phyloP scores from a whole-genome alignment of 2,113 vertebrate genomes.

The Mixornis gularis region DNA sequence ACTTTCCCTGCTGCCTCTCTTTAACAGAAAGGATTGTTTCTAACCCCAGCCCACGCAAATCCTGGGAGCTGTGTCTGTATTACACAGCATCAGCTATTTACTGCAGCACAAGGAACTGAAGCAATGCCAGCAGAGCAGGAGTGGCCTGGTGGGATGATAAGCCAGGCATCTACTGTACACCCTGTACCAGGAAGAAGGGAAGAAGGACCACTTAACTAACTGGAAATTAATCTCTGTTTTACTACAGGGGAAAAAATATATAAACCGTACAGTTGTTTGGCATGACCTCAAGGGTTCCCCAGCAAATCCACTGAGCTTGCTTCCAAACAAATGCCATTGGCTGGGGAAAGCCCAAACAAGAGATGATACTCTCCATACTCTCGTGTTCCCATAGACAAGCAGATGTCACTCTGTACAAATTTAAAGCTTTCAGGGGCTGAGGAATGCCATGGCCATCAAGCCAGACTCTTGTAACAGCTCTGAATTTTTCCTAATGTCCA shows the following conservation, averaged over 20 bases:
- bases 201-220: neutral
- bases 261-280: neutral
- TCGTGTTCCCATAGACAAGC: rapidly evolving
- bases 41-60: neutral
- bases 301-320: neutral
- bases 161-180: neutral
- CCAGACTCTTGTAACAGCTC: neutral
- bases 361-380: no score
- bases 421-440: neutral
- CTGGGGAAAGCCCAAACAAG: neutral
- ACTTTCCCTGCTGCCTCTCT: neutral
- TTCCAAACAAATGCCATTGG: neutral
- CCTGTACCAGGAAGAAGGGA: neutral
- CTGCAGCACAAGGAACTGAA: neutral
- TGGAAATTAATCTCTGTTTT: neutral
- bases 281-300: neutral
- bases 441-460: neutral
- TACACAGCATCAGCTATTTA: neutral
- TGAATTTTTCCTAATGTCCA: no score
- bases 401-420: neutral
- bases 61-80: neutral
- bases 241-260: neutral
- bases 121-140: neutral
- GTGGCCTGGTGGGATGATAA: neutral
- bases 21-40: neutral